These are phyloP conservation scores for Anthonomus grandis DNA, from an alignment of 1,140 invertebrate genomes.

Conservation along the genomic window DNA sequence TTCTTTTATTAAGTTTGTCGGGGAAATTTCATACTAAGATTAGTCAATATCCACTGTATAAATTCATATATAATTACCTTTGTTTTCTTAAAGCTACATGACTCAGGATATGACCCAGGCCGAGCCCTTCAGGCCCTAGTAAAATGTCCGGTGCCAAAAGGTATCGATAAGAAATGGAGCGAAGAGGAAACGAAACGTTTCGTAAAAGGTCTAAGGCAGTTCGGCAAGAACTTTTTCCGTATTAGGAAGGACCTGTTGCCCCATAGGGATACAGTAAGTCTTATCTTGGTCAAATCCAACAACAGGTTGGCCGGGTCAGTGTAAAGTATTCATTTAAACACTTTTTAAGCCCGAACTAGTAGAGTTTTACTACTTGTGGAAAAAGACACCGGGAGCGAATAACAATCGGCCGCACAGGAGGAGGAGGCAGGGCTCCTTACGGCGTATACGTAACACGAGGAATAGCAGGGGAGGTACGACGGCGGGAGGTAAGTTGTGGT, in stretches of 20 bases:
- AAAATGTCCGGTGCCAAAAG: conserved; percentile 94
- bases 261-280: conserved; percentile 88
- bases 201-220: conserved; percentile 94
- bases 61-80: not conserved
- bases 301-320: too few relatives aligned
- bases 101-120: conserved; percentile 92
- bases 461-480: conserved; percentile 57
- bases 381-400: conserved; percentile 98
- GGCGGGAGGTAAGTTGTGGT: conserved; percentile 45
- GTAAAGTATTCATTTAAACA: not conserved
- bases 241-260: conserved; percentile 95
- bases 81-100: conserved; percentile 70
- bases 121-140: conserved; percentile 93
- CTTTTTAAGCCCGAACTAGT: conserved; percentile 82
- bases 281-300: conserved; percentile 1
- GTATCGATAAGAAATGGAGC: conserved; percentile 96
- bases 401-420: conserved; percentile 88
- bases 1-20: too few relatives aligned
- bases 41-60: too few relatives aligned
- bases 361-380: conserved; percentile 99
- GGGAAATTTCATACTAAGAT: too few relatives aligned
- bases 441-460: conserved; percentile 81
- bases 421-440: conserved; percentile 82
- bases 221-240: conserved; percentile 99
- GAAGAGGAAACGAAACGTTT: conserved; percentile 98